phyloP scores from a whole-genome alignment of 2,113 vertebrate species.

The Oncorhynchus kisutch region DNA sequence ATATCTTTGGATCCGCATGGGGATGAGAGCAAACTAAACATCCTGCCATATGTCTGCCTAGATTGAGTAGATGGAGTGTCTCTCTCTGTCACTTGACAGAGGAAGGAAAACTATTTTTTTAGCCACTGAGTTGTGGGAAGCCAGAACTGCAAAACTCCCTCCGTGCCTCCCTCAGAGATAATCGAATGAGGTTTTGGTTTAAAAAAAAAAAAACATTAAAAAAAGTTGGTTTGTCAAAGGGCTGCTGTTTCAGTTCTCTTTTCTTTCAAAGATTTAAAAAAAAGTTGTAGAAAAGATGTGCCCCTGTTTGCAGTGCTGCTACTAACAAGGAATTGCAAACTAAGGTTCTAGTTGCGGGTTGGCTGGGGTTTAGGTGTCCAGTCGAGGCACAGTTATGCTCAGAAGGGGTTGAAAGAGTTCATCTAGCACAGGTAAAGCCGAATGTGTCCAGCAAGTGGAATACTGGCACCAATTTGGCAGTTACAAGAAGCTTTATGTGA shows the following conservation, averaged over 20 bases:
- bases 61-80: constrained; percentile 84
- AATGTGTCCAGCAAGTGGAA: constrained; percentile 57
- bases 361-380: constrained; percentile 61
- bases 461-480: constrained; percentile 61
- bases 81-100: constrained; percentile 42
- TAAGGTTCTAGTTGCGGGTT: constrained; percentile 70
- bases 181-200: no score
- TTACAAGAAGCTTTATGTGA: constrained; percentile 79
- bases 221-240: constrained; percentile 53
- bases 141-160: no score
- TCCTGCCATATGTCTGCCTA: constrained; percentile 98
- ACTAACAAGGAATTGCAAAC: constrained; percentile 76
- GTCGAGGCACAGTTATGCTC: constrained; percentile 40
- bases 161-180: no score
- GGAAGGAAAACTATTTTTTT: no score
- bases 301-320: constrained; percentile 84
- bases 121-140: no score
- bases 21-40: constrained; percentile 91
- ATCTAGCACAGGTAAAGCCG: constrained; percentile 64
- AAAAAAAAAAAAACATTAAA: no score
- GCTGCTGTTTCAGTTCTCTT: constrained; percentile 66
- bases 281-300: constrained; percentile 60
- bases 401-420: constrained; percentile 54
- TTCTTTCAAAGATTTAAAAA: constrained; percentile 15
- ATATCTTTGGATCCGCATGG: constrained; percentile 96